phyloP scores from a whole-genome alignment of 2,888 invertebrate species.

The Dioctria rufipes region DNA sequence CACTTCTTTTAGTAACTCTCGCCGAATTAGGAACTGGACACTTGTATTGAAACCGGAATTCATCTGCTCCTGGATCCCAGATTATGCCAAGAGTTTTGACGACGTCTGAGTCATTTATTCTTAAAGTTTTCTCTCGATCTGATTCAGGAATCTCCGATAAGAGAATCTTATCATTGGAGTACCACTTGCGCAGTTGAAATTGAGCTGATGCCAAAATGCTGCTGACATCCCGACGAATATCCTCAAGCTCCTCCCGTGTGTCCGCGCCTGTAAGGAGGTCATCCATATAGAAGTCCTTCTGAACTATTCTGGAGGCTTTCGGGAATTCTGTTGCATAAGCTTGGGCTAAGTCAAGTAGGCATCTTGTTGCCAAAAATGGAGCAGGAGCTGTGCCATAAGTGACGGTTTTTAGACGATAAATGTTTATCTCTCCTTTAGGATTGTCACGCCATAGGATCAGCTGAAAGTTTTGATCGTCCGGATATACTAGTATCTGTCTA shows the following conservation, averaged over 20 bases:
- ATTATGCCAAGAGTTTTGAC: slow-evolving; percentile 4
- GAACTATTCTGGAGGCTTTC: slow-evolving; percentile 57
- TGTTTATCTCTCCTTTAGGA: slow-evolving; percentile 53
- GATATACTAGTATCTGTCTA: slow-evolving; percentile 60
- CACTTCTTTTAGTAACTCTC: not conserved
- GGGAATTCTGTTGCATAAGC: slow-evolving; percentile 60
- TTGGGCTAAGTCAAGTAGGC: slow-evolving; percentile 56
- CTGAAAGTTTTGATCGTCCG: slow-evolving; percentile 62
- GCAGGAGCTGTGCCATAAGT: not conserved
- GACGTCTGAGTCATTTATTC: not conserved
- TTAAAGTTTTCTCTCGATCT: not conserved
- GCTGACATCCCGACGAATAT: slow-evolving; percentile 53
- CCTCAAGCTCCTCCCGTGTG: slow-evolving; percentile 54
- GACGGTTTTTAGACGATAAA: not conserved
- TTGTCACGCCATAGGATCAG: slow-evolving; percentile 64
- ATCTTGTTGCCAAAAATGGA: slow-evolving; percentile 26
- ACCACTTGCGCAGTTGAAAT: slow-evolving; percentile 58
- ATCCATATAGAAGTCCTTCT: slow-evolving; percentile 61
- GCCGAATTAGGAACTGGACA: not conserved
- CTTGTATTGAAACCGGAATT: too few relatives aligned
- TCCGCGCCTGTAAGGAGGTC: slow-evolving; percentile 58
- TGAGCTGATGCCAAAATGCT: slow-evolving; percentile 48
- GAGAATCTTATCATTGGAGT: slow-evolving; percentile 50
- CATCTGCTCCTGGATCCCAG: too few relatives aligned
- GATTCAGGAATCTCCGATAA: not conserved